Base-by-base conservation (phyloP, 1,140 invertebrate species). In the Chironomus tepperi region DNA sequence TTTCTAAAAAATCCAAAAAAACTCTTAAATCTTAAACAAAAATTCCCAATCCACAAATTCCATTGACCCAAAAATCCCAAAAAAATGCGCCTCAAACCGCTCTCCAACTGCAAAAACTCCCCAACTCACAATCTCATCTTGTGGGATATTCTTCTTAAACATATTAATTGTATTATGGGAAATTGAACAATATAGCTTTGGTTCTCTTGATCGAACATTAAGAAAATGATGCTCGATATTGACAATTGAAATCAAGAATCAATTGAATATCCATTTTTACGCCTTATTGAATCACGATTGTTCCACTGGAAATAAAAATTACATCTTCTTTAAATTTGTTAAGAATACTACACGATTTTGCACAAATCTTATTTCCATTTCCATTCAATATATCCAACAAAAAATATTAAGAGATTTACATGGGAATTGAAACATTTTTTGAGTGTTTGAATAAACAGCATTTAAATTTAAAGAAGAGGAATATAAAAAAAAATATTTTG, bases 251-350 rank as follows among this genome's bases (percentile, higher is more conserved):
- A 57, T 57, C 47, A 57, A 57, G 12, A 12, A 57, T 34, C 47
- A 57, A 57, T 57, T 57, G 47, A 12, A 57, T n/a, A n/a, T n/a
- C n/a, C 47, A 57, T 57, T 57, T n/a, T n/a, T 57, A 57, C n/a
- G 47, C 47, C n/a, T n/a, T n/a, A n/a, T 57, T 57, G 12, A 57
- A n/a, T n/a, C 12, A 57, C n/a, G 12, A 57, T n/a, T 57, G 8
- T 47, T 3, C 43, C 15, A 15, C 15, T 10, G 43, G 15, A 47
- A 47, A 47, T 9, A 47, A 47, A 47, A 47, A 47, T 47, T 34
- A 34, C 24, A 34, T 34, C 24, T 34, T 34, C 24, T 34, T 34
- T 34, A 34, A 10, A 47, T 47, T 47, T 47, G 15, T 15, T 15
- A 47, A 47, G 43, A 15, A 47, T 10, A 47, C 15, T 10, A 47